These are phyloP conservation scores for Cristatella mucedo DNA, from an alignment of 2,888 invertebrate genomes.

Conservation along the genomic window DNA sequence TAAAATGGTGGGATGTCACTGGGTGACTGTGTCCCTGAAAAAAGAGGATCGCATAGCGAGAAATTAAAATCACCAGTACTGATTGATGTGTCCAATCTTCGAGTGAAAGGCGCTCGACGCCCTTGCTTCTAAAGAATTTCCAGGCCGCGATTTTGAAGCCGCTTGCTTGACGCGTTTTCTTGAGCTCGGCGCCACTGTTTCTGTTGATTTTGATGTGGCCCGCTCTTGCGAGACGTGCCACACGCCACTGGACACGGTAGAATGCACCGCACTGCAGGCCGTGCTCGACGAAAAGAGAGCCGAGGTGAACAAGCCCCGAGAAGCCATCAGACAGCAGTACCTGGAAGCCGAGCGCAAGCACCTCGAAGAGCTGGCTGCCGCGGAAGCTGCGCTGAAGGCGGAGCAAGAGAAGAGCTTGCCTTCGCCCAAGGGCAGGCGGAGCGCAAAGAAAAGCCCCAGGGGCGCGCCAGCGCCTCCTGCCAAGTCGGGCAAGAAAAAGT, in stretches of 20 bases:
- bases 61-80: no score
- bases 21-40: no score
- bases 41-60: no score
- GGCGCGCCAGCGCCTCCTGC: not conserved
- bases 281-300: conserved; percentile 25
- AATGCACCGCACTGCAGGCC: no score
- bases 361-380: conserved; percentile 29
- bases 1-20: no score
- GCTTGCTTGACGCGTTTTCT: not conserved
- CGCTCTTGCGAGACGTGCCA: no score
- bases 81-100: no score
- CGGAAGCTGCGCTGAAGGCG: conserved; percentile 26
- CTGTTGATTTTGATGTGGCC: conserved; percentile 9
- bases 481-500: conserved; percentile 23
- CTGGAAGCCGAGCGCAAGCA: conserved; percentile 30
- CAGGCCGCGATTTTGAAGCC: no score
- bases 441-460: conserved; percentile 24
- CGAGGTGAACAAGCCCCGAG: conserved; percentile 27
- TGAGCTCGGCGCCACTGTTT: not conserved
- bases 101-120: no score
- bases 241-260: no score
- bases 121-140: no score
- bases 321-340: conserved; percentile 33
- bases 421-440: conserved; percentile 27
- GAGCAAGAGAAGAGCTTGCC: conserved; percentile 24